phyloP scores from a whole-genome alignment of 30 jellyfish, hydroid and myxozoan genomes.

The Aurelia sp. region DNA sequence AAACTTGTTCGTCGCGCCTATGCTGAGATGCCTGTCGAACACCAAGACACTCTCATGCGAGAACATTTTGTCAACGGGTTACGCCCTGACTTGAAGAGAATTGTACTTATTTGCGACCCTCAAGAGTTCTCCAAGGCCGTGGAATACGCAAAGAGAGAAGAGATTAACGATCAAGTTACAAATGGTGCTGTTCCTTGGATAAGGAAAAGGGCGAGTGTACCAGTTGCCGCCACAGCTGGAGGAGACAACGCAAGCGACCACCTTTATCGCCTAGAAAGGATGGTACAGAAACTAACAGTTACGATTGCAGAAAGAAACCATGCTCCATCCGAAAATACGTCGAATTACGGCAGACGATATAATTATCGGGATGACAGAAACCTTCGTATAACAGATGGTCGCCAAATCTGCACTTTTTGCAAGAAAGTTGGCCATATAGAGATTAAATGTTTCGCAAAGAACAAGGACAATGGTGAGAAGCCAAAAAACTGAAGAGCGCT shows the following conservation, averaged over 20 bases:
- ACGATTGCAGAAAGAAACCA: background rate
- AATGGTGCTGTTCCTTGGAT: slow-evolving; percentile 32
- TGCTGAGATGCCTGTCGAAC: slow-evolving; percentile 4
- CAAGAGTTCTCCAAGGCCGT: slow-evolving; percentile 10
- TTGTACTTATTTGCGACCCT: slow-evolving; percentile 35
- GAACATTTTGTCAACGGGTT: slow-evolving; percentile 39
- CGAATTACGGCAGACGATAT: slow-evolving; percentile 8
- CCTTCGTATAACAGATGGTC: background rate
- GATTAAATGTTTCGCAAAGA: background rate
- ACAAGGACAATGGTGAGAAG: background rate
- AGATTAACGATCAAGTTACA: slow-evolving; percentile 18
- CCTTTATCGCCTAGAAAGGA: slow-evolving; percentile 8
- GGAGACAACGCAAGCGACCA: background rate
- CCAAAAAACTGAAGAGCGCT: slow-evolving; percentile 26
- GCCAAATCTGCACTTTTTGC: too few relatives aligned
- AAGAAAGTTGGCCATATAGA: background rate
- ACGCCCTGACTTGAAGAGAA: slow-evolving; percentile 21
- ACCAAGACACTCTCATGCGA: slow-evolving; percentile 53
- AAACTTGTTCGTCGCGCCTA: slow-evolving; percentile 26
- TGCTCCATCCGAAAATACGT: background rate
- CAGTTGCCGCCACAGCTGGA: background rate
- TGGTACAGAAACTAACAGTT: slow-evolving; percentile 13
- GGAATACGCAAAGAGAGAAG: slow-evolving; percentile 39
- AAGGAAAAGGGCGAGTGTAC: background rate
- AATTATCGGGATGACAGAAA: background rate